These are phyloP conservation scores for Plusia festucae DNA, from an alignment of 2,888 invertebrate genomes.

Conservation along the genomic window DNA sequence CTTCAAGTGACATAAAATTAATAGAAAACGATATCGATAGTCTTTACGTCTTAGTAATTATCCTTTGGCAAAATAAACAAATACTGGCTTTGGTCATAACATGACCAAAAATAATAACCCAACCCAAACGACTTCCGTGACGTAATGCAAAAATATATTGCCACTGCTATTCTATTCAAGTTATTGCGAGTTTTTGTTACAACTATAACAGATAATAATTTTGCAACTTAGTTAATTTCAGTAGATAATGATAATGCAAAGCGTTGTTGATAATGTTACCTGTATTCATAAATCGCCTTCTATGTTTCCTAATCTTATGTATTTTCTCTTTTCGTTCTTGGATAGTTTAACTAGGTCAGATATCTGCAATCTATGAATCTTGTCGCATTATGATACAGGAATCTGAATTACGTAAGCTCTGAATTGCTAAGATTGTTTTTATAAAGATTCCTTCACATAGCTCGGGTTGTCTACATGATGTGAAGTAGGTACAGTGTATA, in stretches of 20 bases:
- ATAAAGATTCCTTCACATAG: not conserved
- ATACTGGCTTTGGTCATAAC: constrained; percentile 10
- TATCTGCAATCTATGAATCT: constrained; percentile 37
- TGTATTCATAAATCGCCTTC: not conserved
- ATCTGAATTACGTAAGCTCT: constrained; percentile 38
- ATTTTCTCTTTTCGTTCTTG: constrained; percentile 21
- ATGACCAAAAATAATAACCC: constrained; percentile 8
- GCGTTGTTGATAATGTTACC: not conserved
- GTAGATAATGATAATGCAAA: constrained; percentile 16
- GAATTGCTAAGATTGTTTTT: not conserved
- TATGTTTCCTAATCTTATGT: not conserved
- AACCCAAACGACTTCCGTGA: constrained; percentile 12
- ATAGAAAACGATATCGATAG: not conserved
- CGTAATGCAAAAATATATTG: constrained; percentile 15
- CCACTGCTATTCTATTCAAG: not conserved
- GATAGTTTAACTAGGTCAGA: constrained; percentile 39
- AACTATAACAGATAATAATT: constrained; percentile 8
- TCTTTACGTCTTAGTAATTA: not conserved
- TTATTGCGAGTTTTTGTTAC: constrained; percentile 3
- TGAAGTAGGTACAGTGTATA: not conserved
- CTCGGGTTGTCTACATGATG: not conserved
- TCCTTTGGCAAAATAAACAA: not conserved
- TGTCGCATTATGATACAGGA: constrained; percentile 38
- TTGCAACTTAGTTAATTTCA: constrained; percentile 16
- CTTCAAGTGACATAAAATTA: constrained; percentile 5